A percentile compares a stretch with the other conserved stretches of the same genome.
phyloP scores from a whole-genome alignment of 2,888 invertebrate species.

The Plebejus anna region DNA sequence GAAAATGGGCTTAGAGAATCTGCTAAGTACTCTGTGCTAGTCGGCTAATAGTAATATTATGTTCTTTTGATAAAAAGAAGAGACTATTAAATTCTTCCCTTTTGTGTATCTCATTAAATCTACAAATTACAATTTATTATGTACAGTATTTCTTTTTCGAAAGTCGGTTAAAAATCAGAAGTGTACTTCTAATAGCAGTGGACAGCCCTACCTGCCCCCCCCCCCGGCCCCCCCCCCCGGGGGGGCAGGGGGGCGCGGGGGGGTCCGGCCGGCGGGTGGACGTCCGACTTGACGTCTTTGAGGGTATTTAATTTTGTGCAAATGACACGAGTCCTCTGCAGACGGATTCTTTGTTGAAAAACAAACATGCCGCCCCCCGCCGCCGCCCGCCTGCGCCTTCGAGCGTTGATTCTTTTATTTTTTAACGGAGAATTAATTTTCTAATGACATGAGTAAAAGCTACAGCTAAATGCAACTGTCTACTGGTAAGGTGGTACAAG shows the following conservation, averaged over 20 bases:
- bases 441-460: not conserved
- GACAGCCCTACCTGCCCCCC: not conserved
- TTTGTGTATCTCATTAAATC: no score
- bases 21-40: no score
- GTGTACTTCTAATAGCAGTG: not conserved
- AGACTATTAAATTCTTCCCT: no score
- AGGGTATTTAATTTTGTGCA: slow-evolving; percentile 74
- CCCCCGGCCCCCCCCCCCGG: not conserved
- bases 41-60: no score
- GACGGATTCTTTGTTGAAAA: slow-evolving; percentile 40
- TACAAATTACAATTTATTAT: no score
- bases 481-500: not conserved
- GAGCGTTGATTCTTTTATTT: not conserved
- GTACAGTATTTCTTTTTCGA: no score
- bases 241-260: slow-evolving; percentile 29
- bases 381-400: not conserved
- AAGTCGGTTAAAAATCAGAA: not conserved
- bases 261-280: slow-evolving; percentile 41
- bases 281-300: slow-evolving; percentile 53
- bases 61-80: no score
- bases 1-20: no score
- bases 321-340: slow-evolving; percentile 58
- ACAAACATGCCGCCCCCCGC: slow-evolving; percentile 20
- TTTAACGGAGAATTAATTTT: slow-evolving; percentile 9
- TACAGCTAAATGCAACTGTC: not conserved